These are phyloP conservation scores for Andricus curvator DNA, from an alignment of 2,888 invertebrate genomes.

Conservation along the genomic window DNA sequence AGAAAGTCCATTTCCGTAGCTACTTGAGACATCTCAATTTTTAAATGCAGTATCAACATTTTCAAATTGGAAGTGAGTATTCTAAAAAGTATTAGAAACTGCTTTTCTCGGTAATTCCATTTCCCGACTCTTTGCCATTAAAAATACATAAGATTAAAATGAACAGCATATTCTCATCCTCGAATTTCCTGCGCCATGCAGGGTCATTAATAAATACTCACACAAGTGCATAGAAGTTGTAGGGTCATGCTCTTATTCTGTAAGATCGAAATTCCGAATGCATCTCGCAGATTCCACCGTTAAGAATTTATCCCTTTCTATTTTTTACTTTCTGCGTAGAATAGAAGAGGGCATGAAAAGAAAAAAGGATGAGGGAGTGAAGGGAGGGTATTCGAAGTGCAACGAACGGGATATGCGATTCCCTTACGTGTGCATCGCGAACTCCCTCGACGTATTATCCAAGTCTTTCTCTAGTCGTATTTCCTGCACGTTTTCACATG, in stretches of 20 bases:
- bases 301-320: background rate
- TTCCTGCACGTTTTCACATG: conserved; percentile 10
- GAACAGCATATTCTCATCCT: background rate
- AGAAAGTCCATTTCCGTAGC: background rate
- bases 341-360: background rate
- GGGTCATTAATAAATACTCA: background rate
- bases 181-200: background rate
- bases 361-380: background rate
- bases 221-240: background rate
- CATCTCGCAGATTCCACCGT: background rate
- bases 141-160: conserved; percentile 7
- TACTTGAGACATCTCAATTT: background rate
- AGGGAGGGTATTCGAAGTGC: conserved; percentile 3
- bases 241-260: background rate
- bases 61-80: background rate
- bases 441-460: conserved; percentile 32
- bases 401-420: conserved; percentile 24
- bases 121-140: background rate
- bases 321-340: background rate
- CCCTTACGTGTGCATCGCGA: conserved; percentile 20
- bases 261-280: background rate
- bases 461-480: conserved; percentile 22
- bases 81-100: too few species aligned
- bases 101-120: background rate
- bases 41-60: background rate